Base-by-base conservation (phyloP, 2,113 vertebrate species). In the Sclerurus mexicanus region DNA sequence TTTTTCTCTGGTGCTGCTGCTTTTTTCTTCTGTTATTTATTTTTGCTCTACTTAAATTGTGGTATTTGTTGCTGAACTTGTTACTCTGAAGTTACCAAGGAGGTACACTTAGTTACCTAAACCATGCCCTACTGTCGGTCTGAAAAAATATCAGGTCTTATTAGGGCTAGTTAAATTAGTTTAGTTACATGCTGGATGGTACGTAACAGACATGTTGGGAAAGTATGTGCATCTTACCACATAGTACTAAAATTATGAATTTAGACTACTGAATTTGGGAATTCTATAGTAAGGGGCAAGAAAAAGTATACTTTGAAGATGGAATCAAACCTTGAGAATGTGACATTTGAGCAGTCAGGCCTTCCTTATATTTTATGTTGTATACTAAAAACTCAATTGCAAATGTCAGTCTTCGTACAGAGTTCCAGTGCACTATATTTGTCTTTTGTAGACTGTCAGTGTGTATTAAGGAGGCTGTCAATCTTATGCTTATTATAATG, bases 361-460 rank as follows among this genome's bases (percentile, higher is more conserved):
- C 5, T 71, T 87, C 18, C 10, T 62, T 47, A 25, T 19, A 56
- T 52, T 59, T 95, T 33, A 35, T 59, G 22, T 47, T 42, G 62
- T 2, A 17, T 44, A 21, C 16, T 35, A 53, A 46, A 25, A 50
- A 4, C 11, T 10, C 22, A 69, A 40, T 73, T 20, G 5, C 28
- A 31, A 85, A 67, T 73, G 24, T 67, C 31, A 64, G 33, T 72
- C 21, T 87, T 59, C 24, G 30, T 35, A 35, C 14, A 71, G 42
- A 80, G 4, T 47, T 64, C 30, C 42, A 30, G 12, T 80, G 10
- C 55, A 53, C 9, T 37, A 4, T 67, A 24, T 77, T 75, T 81
- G 28, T 77, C 33, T 66, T 96, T 77, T 78, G 62, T 39, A 92
- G 9, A 17, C 27, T 85, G 56, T 64, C 83, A 92, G 12, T 55